Percentiles rank a stretch among this genome's conserved stretches.
These are phyloP conservation scores for Drosophila mercatorum DNA, from an alignment of 2,888 invertebrate genomes.

Conservation along the genomic window DNA sequence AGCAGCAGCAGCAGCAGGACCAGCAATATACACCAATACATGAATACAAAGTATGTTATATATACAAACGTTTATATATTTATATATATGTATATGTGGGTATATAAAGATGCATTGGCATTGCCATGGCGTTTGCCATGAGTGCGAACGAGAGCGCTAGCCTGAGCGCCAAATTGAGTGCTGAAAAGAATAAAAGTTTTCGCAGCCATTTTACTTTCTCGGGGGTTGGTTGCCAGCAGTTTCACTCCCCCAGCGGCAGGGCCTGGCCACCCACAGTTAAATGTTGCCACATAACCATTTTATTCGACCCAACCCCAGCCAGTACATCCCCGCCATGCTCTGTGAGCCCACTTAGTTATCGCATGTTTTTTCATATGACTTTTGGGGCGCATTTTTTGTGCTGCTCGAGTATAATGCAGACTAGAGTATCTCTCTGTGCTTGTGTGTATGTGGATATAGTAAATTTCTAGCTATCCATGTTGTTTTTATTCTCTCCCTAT, in stretches of 20 bases:
- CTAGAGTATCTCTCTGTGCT: constrained; percentile 30
- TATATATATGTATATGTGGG: constrained; percentile 5
- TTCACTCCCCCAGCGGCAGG: constrained; percentile 11
- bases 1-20: constrained; percentile 6
- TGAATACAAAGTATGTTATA: constrained; percentile 34
- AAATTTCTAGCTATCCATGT: constrained; percentile 28
- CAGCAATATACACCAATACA: constrained; percentile 29
- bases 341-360: constrained; percentile 63
- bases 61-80: constrained; percentile 14
- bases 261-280: constrained; percentile 78
- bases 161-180: constrained; percentile 72
- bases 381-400: constrained; percentile 72
- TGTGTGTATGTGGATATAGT: constrained; percentile 16
- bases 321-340: constrained; percentile 3
- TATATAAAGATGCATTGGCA: constrained; percentile 36
- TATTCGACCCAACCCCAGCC: constrained; percentile 36
- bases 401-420: constrained; percentile 42
- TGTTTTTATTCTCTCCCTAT: constrained; percentile 38
- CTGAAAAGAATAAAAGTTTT: constrained; percentile 79
- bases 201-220: constrained; percentile 81
- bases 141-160: constrained; percentile 47
- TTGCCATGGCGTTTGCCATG: constrained; percentile 20
- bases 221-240: constrained; percentile 58
- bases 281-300: constrained; percentile 76
- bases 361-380: constrained; percentile 78